Percentiles rank a stretch among this genome's conserved stretches.
Evolutionary conservation across 2,797 vertebrate genomes (phyloP).

Genomic region (Acipenser ruthenus): DNA sequence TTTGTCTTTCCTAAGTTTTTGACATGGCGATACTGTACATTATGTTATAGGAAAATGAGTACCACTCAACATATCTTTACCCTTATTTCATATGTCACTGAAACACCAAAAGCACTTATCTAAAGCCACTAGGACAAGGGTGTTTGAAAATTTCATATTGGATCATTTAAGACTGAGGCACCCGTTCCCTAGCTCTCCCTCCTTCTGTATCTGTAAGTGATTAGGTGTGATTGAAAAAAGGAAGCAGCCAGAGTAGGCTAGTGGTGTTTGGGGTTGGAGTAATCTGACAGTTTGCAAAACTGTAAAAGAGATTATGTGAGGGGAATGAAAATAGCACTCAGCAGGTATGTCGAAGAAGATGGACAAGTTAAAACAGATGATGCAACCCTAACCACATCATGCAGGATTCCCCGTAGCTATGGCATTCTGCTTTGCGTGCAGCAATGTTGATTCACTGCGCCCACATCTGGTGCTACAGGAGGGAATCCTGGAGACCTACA

Average conservation of each 20-base stretch:
- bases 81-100: conserved; percentile 27
- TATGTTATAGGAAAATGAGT: conserved; percentile 32
- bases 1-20: no score
- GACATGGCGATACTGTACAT: conserved; percentile 1
- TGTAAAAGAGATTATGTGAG: conserved; percentile 62
- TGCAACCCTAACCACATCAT: conserved; percentile 38
- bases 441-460: conserved; percentile 43
- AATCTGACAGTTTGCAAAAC: conserved; percentile 54
- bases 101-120: conserved; percentile 8
- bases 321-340: conserved; percentile 57
- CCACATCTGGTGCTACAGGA: conserved; percentile 54
- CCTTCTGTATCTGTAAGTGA: conserved; percentile 50
- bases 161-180: background rate
- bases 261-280: conserved; percentile 41
- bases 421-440: conserved; percentile 35
- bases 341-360: conserved; percentile 55
- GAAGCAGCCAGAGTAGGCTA: conserved; percentile 36
- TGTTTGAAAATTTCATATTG: background rate
- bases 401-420: conserved; percentile 26
- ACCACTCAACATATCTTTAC: background rate
- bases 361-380: conserved; percentile 63
- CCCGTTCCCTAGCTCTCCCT: background rate
- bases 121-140: background rate
- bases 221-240: conserved; percentile 43
- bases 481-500: conserved; percentile 39